Base-by-base conservation (phyloP, 2,888 invertebrate genomes). In the Trichopria drosophilae region DNA sequence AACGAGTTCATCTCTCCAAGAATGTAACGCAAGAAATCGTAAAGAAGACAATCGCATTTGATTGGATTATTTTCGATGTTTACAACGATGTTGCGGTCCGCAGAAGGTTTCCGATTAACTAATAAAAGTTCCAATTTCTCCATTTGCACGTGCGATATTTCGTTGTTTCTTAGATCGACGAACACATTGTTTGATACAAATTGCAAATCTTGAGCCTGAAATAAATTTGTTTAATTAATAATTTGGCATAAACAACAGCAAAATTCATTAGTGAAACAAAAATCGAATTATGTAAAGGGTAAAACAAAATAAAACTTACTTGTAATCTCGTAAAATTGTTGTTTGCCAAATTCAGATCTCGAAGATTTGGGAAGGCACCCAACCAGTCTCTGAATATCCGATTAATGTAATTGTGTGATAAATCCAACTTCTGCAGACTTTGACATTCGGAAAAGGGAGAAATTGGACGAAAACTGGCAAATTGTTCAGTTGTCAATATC, bases 341-440 rank as follows among this genome's bases (percentile, higher is more conserved):
- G n/a, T n/a, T n/a, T n/a, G n/a, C n/a, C n/a, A n/a, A n/a, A n/a
- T 88, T 84, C 36, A 92, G 72, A 15, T 75, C 76, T 36, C 80
- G 77, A 41, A 91, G 79, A 9, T 77, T 66, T 6, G 44, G 41
- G 0, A 74, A 57, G n/a, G n/a, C n/a, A 15, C 82, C 67, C 63
- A 78, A 79, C 84, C 89, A 88, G 63, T 88, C 87, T 2, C 73
- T 70, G 64, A 81, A 85, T 35, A 84, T 78, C 4, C 72, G 65
- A 49, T 77, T 75, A 22, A 88, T 82, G 29, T 80, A 78, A 68
- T 88, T 88, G 60, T 84, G 80, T 32, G 82, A 79, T 50, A 87
- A 71, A 66, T 84, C 80, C 22, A 87, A 74, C 45, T 78, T 72
- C 58, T 78, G 76, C 40, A 87, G 73, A 47, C 80, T 76, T 4